Conservation (phyloP, 2,888 invertebrate species). For the Candidula unifasciata region DNA sequence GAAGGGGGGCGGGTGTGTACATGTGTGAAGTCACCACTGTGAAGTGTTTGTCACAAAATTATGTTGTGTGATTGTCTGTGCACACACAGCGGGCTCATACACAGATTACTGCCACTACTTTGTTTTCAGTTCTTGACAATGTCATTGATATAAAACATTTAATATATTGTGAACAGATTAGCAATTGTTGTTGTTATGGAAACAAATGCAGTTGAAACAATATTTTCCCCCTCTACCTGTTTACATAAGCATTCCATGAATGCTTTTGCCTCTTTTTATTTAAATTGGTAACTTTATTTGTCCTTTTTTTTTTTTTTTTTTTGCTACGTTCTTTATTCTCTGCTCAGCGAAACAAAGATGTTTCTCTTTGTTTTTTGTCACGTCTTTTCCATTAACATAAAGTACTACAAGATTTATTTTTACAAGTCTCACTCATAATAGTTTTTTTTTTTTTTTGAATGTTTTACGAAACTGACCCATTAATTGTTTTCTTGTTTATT, state of each 20-base stretch:
- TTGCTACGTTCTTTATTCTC: too few relatives aligned
- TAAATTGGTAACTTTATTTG: too few relatives aligned
- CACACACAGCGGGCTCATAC: not conserved
- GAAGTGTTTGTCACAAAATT: too few relatives aligned
- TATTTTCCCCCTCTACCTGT: not conserved
- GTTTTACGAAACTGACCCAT: too few relatives aligned
- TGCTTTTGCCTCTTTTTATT: not conserved
- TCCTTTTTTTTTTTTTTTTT: too few relatives aligned
- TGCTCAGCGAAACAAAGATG: too few relatives aligned
- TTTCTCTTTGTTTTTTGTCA: too few relatives aligned
- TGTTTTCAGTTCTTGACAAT: not conserved
- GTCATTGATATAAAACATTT: conserved; percentile 2
- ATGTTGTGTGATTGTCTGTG: too few relatives aligned
- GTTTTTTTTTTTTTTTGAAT: not conserved
- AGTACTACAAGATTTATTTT: not conserved
- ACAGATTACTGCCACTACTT: not conserved
- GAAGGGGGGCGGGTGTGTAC: not conserved
- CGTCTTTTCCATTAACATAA: not conserved
- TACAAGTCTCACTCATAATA: not conserved
- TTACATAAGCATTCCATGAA: not conserved
- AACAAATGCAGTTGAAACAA: conserved; percentile 28
- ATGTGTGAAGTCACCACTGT: not conserved
- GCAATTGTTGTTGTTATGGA: conserved; percentile 24
- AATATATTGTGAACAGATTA: conserved; percentile 11
- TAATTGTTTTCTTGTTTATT: conserved; percentile 10